Base-by-base conservation (phyloP, 1,140 invertebrate genomes). In the Pseudomyrmex cubaensis region DNA sequence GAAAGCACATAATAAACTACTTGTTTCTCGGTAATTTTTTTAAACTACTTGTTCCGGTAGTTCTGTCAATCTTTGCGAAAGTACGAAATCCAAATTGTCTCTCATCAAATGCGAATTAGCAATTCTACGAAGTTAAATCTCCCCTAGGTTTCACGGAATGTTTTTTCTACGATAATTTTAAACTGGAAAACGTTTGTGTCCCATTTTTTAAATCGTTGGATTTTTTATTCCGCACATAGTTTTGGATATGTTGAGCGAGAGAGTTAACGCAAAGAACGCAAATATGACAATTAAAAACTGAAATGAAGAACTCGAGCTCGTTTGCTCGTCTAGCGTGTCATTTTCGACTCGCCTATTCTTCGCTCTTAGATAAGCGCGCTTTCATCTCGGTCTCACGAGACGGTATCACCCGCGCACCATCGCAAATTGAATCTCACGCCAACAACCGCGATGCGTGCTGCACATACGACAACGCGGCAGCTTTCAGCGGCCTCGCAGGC, bases 401-500 rank as follows among this genome's bases (percentile, higher is more conserved):
- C 46, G 59, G 2, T 75, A 80, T 12, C 22, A 15, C 20, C 59
- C 25, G 35, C 12, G 17, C 46, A 54, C 7, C 80, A 76, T 57
- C 52, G 67, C 13, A 57, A 63, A 85, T 84, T 72, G 76, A 88
- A 88, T 88, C 87, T 70, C 20, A 22, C 56, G 17, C 5, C 44
- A 74, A 74, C 20, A 74, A 46, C 15, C 10, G 15, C 35, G 35
- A 35, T 61, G 72, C 13, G 25, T 62, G 25, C 4, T 1, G 35
- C 35, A 35, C 20, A 12, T 59, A 61, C 76, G 76, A 57, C 86
- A 66, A 85, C 62, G 22, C 46, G 17, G 22, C 5, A 63, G 64
- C 76, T 74, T 78, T 83, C 50, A 66, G 52, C 74, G 76, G 82
- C 70, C 83, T 83, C 82, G 89, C 92, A 88, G 83, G 85, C 90